A percentile compares a stretch with the other conserved stretches of the same genome.
Evolutionary conservation across 2,113 vertebrate species (phyloP).

Genomic region (Apus apus): DNA sequence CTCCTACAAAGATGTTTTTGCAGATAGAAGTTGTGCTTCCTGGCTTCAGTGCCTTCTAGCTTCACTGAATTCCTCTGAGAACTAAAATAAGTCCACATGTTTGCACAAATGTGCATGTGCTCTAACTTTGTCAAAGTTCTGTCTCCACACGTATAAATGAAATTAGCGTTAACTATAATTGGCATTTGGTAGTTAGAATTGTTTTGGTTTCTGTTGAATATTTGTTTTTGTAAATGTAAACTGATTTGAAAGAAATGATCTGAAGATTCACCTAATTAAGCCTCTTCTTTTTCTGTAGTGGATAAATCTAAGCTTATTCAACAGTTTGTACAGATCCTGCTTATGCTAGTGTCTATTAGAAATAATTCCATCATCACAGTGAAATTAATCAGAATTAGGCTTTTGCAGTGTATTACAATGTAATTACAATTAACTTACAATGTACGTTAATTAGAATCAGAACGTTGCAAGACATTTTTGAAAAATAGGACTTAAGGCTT

Average conservation of each 20-base stretch:
- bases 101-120: not conserved
- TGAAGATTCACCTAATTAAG: not conserved
- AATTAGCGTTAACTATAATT: not conserved
- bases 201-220: not conserved
- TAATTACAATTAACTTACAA: not conserved
- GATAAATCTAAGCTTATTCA: not conserved
- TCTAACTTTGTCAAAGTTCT: not conserved
- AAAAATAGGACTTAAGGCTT: not conserved
- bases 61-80: not conserved
- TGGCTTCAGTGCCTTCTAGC: not conserved
- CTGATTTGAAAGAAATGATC: not conserved
- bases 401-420: not conserved
- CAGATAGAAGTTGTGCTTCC: not conserved
- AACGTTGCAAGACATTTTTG: not conserved
- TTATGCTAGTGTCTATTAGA: not conserved
- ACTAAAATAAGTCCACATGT: not conserved
- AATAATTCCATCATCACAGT: not conserved
- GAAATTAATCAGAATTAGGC: not conserved
- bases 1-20: not conserved
- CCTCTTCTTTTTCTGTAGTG: not conserved
- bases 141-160: not conserved
- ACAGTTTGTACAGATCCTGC: not conserved
- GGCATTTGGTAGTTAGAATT: not conserved
- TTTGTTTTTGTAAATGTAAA: not conserved
- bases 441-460: not conserved